Evolutionary conservation across 2,888 invertebrate species (phyloP).

Genomic region (Pristionchus arcanus): DNA sequence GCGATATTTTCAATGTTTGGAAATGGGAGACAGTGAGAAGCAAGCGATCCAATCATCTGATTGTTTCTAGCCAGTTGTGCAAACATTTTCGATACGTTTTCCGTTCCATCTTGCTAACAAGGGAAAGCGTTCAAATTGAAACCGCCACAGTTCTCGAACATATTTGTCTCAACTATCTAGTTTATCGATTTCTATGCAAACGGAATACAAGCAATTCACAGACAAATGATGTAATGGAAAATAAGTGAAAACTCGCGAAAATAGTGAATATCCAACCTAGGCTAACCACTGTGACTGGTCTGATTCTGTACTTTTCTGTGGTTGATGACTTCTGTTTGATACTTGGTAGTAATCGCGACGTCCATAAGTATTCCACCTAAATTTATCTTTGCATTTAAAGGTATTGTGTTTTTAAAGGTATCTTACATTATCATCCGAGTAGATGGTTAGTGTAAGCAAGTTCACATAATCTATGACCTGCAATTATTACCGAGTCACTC

Average conservation of each 20-base stretch:
- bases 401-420: not conserved
- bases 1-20: too few species aligned
- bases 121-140: not conserved
- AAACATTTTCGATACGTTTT: not conserved
- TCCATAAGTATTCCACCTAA: not conserved
- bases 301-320: not conserved
- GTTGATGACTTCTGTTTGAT: not conserved
- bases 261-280: slow-evolving; percentile 23
- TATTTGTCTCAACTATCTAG: too few species aligned
- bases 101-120: not conserved
- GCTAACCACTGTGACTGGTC: not conserved
- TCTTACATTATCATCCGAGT: slow-evolving; percentile 27
- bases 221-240: slow-evolving; percentile 3
- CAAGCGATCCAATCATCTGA: not conserved
- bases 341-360: not conserved
- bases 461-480: slow-evolving; percentile 18
- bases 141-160: too few species aligned
- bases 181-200: not conserved
- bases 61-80: not conserved
- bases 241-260: not conserved
- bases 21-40: too few species aligned
- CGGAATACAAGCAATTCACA: not conserved
- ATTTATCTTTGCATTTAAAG: not conserved
- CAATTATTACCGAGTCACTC: not conserved
- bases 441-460: not conserved